Evolutionary conservation across 2,888 invertebrate species (phyloP).

Genomic region (Diabrotica balteata): DNA sequence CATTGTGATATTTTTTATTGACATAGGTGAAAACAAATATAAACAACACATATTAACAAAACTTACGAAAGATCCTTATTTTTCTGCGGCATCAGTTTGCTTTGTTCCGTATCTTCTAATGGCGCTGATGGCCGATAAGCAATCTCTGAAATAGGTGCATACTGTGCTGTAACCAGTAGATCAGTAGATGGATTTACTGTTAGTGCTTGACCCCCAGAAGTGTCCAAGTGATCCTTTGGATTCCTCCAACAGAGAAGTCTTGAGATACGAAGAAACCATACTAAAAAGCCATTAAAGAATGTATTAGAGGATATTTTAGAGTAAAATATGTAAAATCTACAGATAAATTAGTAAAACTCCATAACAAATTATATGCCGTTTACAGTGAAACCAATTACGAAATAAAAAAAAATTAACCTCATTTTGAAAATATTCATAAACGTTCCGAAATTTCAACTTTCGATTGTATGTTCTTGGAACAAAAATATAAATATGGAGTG

Average conservation of each 20-base stretch:
- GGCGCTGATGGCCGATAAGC: conserved; percentile 66
- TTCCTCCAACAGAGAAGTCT: conserved; percentile 56
- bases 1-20: background rate
- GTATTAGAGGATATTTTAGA: no score
- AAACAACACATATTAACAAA: background rate
- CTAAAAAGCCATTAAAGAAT: conserved; percentile 43
- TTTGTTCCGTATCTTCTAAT: conserved; percentile 72
- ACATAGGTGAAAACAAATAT: background rate
- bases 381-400: no score
- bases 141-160: conserved; percentile 77
- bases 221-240: conserved; percentile 61
- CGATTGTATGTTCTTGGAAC: no score
- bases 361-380: no score
- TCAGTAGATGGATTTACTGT: conserved; percentile 80
- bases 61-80: conserved; percentile 72
- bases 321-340: no score
- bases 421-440: no score
- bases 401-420: no score
- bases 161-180: conserved; percentile 77
- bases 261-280: conserved; percentile 54
- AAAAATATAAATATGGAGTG: no score
- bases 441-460: no score
- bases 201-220: conserved; percentile 65
- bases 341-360: no score
- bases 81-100: conserved; percentile 74